Evolutionary conservation across 2,797 vertebrate species (phyloP).

Genomic region (Antrozous pallidus): DNA sequence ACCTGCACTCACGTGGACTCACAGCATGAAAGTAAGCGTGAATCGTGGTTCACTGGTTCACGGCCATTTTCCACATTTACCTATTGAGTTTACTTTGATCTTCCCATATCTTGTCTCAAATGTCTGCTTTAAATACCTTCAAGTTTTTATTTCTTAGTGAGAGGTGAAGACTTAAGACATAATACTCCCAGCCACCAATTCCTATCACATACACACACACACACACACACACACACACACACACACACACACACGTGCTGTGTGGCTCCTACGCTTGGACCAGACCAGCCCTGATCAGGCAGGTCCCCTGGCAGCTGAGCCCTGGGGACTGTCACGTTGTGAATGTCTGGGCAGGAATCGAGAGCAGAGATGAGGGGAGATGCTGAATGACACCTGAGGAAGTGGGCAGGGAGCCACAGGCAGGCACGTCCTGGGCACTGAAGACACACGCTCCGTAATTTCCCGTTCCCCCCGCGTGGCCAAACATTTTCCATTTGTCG

Average conservation of each 20-base stretch:
- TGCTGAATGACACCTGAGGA: accelerated
- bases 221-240: neutral
- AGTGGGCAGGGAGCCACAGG: neutral
- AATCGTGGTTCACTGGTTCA: neutral
- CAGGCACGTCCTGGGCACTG: accelerated
- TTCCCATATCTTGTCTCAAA: too few species aligned
- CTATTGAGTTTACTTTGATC: neutral
- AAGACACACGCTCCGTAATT: accelerated
- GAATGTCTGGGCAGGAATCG: neutral
- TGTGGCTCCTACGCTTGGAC: accelerated
- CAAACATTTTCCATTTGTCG: neutral
- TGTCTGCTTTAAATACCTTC: neutral
- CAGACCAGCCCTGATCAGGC: neutral
- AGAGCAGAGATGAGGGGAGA: neutral
- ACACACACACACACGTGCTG: accelerated
- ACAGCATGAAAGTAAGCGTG: accelerated
- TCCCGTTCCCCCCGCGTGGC: neutral
- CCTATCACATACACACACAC: neutral
- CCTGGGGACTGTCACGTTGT: neutral
- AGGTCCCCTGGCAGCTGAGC: accelerated
- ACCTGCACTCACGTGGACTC: accelerated
- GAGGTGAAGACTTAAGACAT: neutral
- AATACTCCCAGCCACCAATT: too few species aligned
- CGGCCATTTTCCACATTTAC: neutral
- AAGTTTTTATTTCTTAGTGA: neutral